Evolutionary conservation across 2,113 vertebrate species (phyloP), one percentile per base, ranked within the genome.

Genomic region (Pelvicachromis taeniatus): DNA sequence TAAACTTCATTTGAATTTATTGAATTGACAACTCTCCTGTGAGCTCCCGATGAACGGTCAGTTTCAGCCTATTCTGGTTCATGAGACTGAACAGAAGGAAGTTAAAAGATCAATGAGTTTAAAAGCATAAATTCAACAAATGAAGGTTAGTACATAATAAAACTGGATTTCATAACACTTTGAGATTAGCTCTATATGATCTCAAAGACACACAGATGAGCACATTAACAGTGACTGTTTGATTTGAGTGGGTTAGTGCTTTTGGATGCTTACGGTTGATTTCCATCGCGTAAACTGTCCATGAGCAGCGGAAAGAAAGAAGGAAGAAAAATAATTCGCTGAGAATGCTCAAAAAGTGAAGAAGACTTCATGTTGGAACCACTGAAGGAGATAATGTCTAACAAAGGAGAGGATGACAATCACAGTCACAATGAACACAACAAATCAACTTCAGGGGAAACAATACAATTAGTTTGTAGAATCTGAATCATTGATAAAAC

Each of bases 201-300:
- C 63, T 70, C 38, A 70, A 26, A n/a, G n/a, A 45, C 0, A 21
- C 21, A 48, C 0, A 70, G 65, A 73, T 48, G 65, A 29, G 65
- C 23, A 73, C 40, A 48, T 48, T 70, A 45, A 70, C 21, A 26
- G 0, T 26, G 63, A 70, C 38, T 45, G 40, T 4, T 70, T 73
- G 40, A 40, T 48, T 73, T 73, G 40, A 48, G 42, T 48, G 8
- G 9, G 9, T 73, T 38, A 12, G 17, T 7, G 31, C 4, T 48
- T 52, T 56, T 19, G 45, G 7, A 68, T 6, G 97, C 99, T 99
- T 96, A 99, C 99, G 99, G 82, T 99, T 99, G 80, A 99, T 99
- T 96, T 99, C 99, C 98, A 99, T 99, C 45, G 98, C 99, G 86
- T 99, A 99, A 92, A 99, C 99, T 99, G 92, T 73, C 87, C 97